Conservation (phyloP, 2,797 vertebrate species). For the Neosilurus hyrtlii region DNA sequence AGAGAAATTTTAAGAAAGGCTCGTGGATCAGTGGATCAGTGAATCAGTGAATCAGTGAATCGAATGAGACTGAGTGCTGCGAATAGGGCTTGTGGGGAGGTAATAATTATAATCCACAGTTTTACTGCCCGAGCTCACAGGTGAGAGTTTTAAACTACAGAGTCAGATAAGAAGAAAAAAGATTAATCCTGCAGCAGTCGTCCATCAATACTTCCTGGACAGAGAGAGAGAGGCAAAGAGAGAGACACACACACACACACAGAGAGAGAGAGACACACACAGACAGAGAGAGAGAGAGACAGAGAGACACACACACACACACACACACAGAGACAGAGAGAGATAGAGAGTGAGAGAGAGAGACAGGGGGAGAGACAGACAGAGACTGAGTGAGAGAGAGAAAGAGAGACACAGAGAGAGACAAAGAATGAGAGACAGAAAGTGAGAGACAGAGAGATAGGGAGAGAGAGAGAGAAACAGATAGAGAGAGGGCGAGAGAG, state of each 20-base stretch:
- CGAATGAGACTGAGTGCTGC: neutral
- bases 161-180: neutral
- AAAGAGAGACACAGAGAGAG: no score
- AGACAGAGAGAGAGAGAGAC: no score
- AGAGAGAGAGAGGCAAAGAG: no score
- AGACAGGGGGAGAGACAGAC: no score
- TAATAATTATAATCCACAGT: no score
- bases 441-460: neutral
- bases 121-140: neutral
- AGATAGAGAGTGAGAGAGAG: no score
- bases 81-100: neutral
- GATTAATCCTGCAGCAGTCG: neutral
- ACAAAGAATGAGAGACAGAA: no score
- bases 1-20: constrained; percentile 73
- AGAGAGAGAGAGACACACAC: no score
- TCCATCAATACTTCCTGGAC: constrained; percentile 48
- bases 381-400: no score
- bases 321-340: no score
- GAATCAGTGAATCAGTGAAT: constrained; percentile 59
- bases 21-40: constrained; percentile 58
- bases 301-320: no score
- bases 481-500: neutral
- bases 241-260: no score
- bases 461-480: neutral
- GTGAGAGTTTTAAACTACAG: neutral